Evolutionary conservation across 2,113 vertebrate species (phyloP).

Genomic region (Boleophthalmus pectinirostris): DNA sequence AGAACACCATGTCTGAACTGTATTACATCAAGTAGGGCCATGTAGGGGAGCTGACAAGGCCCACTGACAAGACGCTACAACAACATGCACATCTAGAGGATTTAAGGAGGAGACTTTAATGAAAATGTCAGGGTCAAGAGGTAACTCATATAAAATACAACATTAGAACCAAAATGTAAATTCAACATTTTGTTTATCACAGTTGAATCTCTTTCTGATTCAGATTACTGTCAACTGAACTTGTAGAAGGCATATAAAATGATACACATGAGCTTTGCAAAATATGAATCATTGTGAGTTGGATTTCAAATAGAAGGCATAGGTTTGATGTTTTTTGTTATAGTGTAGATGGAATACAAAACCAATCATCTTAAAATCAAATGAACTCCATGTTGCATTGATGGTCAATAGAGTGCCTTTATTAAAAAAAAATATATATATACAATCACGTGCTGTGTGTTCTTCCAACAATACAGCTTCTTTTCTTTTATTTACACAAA

Average conservation of each 20-base stretch:
- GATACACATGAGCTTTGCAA: too few relatives aligned
- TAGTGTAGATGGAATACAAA: too few relatives aligned
- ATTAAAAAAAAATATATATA: neutral
- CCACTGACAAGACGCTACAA: constrained; percentile 17
- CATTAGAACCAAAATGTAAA: neutral
- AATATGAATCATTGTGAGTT: too few relatives aligned
- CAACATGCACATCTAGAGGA: constrained; percentile 32
- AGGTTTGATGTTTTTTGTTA: too few relatives aligned
- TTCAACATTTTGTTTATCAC: too few relatives aligned
- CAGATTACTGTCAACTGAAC: neutral
- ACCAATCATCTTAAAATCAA: neutral
- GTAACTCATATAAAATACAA: neutral
- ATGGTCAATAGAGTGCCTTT: neutral
- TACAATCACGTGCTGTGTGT: neutral
- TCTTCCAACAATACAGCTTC: neutral
- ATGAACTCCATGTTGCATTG: neutral
- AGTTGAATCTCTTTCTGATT: too few relatives aligned
- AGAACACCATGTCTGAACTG: constrained; percentile 15
- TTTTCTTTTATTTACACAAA: constrained; percentile 1
- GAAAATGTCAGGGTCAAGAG: constrained; percentile 35
- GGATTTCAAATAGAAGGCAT: too few relatives aligned
- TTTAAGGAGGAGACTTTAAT: constrained; percentile 45
- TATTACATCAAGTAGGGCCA: constrained; percentile 7
- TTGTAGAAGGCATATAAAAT: neutral
- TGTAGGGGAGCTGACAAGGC: constrained; percentile 18